Base-by-base conservation (phyloP, 2,797 vertebrate species). In the Melanogrammus aeglefinus region DNA sequence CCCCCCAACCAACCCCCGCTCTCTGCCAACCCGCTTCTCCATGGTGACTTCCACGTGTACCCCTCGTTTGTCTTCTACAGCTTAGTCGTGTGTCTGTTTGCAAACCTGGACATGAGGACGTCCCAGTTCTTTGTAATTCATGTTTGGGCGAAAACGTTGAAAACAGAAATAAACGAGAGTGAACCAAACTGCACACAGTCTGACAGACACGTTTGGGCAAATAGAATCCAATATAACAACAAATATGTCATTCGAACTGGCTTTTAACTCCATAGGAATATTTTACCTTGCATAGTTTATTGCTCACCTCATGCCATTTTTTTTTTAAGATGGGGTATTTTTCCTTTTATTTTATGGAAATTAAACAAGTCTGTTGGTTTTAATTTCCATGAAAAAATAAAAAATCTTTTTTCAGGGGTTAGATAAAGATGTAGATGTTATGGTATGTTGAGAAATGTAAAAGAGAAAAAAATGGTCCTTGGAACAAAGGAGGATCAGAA, bases 401-500 rank as follows among this genome's bases (percentile, higher is more conserved):
- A 86, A 88, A 83, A 86, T 79, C 84, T 90, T 91, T 91, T 89
- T 89, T 86, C 83, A 84, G 87, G 91, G 77, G 82, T 91, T 92
- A 93, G 89, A 93, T 88, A 90, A 92, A 91, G 93, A 90, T 88
- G 83, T 89, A 92, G 90, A 94, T 94, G 92, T 92, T 93, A 70
- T 80, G 91, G 89, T 94, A 93, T 92, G 93, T 93, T 90, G 89
- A 93, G 94, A 92, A 86, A 92, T 93, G 89, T 94, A 90, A 91
- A 91, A 87, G 89, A 93, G 91, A 84, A 79, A 74, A 78, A 91
- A 88, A 86, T 79, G 87, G 88, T 91, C 91, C 86, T 86, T 90
- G 83, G 86, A 92, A 91, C 92, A 88, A 89, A 87, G 24, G 83
- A 88, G 88, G 91, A 90, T 91, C 82, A 89, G 91, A 86, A 85